Conservation (phyloP, 2,113 vertebrate species). For the Rhipidura dahli region DNA sequence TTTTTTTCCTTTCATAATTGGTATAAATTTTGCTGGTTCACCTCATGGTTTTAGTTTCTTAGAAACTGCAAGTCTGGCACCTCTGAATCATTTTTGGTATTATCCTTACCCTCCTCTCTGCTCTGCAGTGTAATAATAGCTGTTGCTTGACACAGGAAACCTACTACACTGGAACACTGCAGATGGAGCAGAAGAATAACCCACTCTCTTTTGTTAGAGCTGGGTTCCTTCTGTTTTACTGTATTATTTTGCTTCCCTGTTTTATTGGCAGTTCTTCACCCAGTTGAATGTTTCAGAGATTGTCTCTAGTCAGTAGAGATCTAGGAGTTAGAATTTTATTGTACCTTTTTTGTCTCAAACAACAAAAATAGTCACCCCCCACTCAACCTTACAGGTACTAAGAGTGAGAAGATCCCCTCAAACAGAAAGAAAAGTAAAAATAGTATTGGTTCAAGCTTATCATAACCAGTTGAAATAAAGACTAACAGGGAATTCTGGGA, state of each 20-base stretch:
- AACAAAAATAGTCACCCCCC: not conserved
- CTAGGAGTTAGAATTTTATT: not conserved
- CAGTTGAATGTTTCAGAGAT: not conserved
- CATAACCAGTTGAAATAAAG: not conserved
- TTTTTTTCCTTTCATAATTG: not conserved
- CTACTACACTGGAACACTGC: constrained; percentile 49
- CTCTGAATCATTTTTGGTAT: constrained; percentile 55
- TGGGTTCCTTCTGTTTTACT: constrained; percentile 14
- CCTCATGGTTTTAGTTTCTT: constrained; percentile 36
- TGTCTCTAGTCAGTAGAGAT: not conserved
- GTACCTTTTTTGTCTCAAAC: not conserved
- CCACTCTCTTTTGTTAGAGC: constrained; percentile 52
- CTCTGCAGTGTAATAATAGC: constrained; percentile 61
- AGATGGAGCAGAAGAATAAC: constrained; percentile 56
- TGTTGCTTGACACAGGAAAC: constrained; percentile 52
- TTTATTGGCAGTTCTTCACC: not conserved
- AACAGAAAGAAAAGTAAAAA: not conserved
- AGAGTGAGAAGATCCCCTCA: not conserved
- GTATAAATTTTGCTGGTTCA: constrained; percentile 17
- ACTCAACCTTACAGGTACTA: not conserved
- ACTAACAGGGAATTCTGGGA: not conserved
- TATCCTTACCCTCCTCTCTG: constrained; percentile 50
- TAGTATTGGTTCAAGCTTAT: not conserved
- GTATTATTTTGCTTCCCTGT: not conserved
- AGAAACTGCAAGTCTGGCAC: constrained; percentile 53